These are phyloP conservation scores for Etheostoma perlongum DNA, from an alignment of 2,797 vertebrate genomes.

Conservation along the genomic window DNA sequence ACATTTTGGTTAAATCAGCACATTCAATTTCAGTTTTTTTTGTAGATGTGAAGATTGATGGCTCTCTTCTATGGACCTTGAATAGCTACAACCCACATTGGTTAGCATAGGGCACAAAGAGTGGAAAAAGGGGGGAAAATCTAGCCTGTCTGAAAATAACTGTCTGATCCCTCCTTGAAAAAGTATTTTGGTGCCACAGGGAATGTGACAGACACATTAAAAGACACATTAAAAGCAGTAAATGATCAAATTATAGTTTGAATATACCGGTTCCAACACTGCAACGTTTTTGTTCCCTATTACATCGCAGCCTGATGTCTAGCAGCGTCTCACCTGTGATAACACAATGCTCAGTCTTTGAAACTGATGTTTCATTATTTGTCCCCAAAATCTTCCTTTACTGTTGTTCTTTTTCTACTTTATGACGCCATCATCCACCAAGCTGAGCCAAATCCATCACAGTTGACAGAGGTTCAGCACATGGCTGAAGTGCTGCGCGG, in stretches of 20 bases:
- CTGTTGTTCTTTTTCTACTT: conserved; percentile 14
- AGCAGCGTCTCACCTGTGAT: background rate
- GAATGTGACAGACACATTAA: background rate
- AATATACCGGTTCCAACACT: background rate
- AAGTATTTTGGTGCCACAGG: too few relatives aligned
- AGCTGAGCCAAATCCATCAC: conserved; percentile 41
- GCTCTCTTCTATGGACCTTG: too few relatives aligned
- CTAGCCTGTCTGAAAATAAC: too few relatives aligned
- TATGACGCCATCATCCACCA: conserved; percentile 31
- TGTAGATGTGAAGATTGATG: too few relatives aligned
- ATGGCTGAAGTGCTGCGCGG: conserved; percentile 14
- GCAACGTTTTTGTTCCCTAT: background rate
- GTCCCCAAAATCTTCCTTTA: background rate
- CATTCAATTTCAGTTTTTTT: too few relatives aligned
- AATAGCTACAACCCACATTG: too few relatives aligned
- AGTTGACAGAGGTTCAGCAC: conserved; percentile 36
- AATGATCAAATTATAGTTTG: background rate
- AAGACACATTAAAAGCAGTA: background rate
- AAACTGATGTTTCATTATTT: background rate
- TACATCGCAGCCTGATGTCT: background rate
- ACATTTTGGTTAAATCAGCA: too few relatives aligned
- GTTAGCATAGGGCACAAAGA: too few relatives aligned
- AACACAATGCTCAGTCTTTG: background rate
- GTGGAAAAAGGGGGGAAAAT: too few relatives aligned
- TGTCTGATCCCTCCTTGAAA: too few relatives aligned